A percentile compares a stretch with the other conserved stretches of the same genome.
These are phyloP conservation scores for Neomonachus schauinslandi DNA, from an alignment of 2,113 vertebrate species.

Conservation along the genomic window DNA sequence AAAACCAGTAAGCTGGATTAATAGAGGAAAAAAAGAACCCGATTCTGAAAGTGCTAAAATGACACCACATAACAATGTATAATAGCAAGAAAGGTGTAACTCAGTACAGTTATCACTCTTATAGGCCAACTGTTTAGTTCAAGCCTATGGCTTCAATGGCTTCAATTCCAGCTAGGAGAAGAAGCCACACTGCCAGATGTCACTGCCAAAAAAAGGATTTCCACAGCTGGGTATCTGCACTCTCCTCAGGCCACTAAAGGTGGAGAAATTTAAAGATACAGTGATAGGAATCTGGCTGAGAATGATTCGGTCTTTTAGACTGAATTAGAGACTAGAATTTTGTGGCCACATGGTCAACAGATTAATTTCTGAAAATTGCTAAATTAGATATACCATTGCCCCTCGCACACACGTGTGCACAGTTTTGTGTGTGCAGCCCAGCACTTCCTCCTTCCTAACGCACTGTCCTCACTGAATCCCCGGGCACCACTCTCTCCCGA, in stretches of 20 bases:
- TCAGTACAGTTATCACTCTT: slow-evolving; percentile 9
- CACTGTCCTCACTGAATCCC: not conserved
- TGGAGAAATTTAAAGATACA: slow-evolving; percentile 32
- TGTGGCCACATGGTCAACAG: not conserved
- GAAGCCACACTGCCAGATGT: slow-evolving; percentile 60
- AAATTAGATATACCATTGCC: not conserved
- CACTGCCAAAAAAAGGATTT: slow-evolving; percentile 34
- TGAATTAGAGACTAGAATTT: not conserved
- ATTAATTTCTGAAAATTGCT: not conserved
- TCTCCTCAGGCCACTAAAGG: not conserved
- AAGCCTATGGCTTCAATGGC: slow-evolving; percentile 43
- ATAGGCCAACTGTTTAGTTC: slow-evolving; percentile 44
- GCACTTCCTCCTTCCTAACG: not conserved
- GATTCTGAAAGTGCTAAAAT: not conserved
- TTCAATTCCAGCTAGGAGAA: slow-evolving; percentile 33
- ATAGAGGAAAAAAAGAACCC: not conserved
- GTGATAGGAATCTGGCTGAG: not conserved
- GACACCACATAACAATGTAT: not conserved
- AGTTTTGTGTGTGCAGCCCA: not conserved
- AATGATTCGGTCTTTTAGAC: not conserved
- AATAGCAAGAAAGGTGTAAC: not conserved
- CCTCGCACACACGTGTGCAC: not conserved
- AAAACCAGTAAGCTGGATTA: not conserved
- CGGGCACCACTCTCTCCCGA: rapidly evolving
- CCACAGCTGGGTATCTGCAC: slow-evolving; percentile 51